These are phyloP conservation scores for Protobothrops mucrosquamatus DNA, from an alignment of 2,113 vertebrate species.

Conservation along the genomic window DNA sequence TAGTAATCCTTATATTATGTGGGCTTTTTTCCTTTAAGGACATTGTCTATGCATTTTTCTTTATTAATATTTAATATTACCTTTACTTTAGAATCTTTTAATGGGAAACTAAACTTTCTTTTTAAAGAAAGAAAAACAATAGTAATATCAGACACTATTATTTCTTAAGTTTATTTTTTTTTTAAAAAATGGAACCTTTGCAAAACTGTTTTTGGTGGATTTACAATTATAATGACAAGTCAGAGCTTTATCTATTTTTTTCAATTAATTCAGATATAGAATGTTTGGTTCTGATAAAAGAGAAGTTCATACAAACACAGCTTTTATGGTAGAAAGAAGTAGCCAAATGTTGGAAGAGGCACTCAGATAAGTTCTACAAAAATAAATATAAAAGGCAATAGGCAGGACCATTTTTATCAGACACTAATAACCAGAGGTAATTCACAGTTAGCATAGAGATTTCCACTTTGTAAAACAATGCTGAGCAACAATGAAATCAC, in stretches of 20 bases:
- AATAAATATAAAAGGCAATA: not conserved
- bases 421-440: not conserved
- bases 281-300: not conserved
- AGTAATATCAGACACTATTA: not conserved
- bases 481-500: not conserved
- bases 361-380: not conserved
- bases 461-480: not conserved
- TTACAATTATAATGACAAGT: not conserved
- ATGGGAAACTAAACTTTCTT: not conserved
- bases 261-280: not conserved
- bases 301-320: not conserved
- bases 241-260: not conserved
- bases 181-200: not conserved
- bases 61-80: not conserved
- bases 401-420: constrained; percentile 1
- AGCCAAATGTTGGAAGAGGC: not conserved
- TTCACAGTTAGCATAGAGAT: not conserved
- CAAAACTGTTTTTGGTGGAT: not conserved
- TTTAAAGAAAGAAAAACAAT: not conserved
- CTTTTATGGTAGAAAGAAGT: not conserved
- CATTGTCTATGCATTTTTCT: not conserved
- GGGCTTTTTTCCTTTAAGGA: not conserved
- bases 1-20: not conserved
- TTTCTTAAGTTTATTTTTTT: not conserved
- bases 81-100: not conserved